Base-by-base conservation (phyloP, 2,888 invertebrate genomes). In the Nebria brevicollis region DNA sequence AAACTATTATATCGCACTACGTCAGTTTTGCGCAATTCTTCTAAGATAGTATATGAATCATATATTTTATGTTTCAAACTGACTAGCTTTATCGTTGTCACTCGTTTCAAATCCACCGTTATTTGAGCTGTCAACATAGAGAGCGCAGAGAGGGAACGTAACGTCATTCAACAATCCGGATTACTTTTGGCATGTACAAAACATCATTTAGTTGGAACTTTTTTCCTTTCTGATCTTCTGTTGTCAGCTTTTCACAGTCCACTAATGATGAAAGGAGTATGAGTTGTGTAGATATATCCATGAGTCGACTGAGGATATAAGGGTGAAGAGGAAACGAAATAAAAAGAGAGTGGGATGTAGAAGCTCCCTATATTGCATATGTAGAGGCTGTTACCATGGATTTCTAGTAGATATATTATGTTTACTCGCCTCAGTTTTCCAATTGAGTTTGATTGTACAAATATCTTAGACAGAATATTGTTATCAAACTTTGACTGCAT, bases 241-340 rank as follows among this genome's bases (percentile, higher is more conserved):
- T 81, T 76, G 83, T 81, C 81, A 81, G 82, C 83, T 84, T 83
- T 83, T 83, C 84, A 83, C 82, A 82, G 84, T 83, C 83, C 84
- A 81, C 83, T 84, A 84, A 84, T 84, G 84, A 84, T 77, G 83
- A 78, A 72, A 20, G 11, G 70, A 54, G 54, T 54, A 54, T 54
- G 54, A 54, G 54, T 54, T 54, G 54, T 54, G 2, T 54, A 54
- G 54, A 54, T 54, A 54, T 13, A 54, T 3, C 54, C 54, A 54
- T 8, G 54, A 54, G 54, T 11, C 11, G 54, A 13, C 0, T 5
- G 54, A 54, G 54, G 7, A 13, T 54, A 13, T 7, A 11, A 8
- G 7, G 8, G 7, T 8, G 7, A 1, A 54, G 11, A 54, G 54
- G 43, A 43, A 43, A 43, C 43, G 43, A 54, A 7, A 54, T 3